Evolutionary conservation across 1,140 invertebrate species (phyloP), one percentile per base, ranked within the genome.

Genomic region (Lordiphosa stackelbergi): DNA sequence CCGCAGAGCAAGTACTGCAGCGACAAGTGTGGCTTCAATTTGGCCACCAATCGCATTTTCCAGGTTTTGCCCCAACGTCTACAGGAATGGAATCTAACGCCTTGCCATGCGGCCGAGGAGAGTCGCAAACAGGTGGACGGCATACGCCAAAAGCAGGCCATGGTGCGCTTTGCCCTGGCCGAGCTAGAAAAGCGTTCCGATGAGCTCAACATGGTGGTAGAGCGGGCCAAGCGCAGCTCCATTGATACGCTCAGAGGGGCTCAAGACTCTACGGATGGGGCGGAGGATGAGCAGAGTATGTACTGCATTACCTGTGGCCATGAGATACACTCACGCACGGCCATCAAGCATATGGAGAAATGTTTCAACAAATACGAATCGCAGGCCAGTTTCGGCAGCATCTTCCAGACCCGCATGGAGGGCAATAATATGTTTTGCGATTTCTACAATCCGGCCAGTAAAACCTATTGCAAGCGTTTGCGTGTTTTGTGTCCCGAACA

Each of bases 321-420:
- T 87, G 96, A 98, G 88, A 94, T 98, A 45, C 93, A 95, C 84
- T 94, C 94, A 1, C 90, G 93, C 34, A 95, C 93, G 1, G 96
- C 96, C 1, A 92, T 98, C 5, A 96, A 96, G 83, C 97, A 97
- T 73, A 96, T 97, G 94, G 96, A 97, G 88, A 96, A 96, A 78
- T 97, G 96, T 88, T 98, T 97, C 85, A 95, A 97, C 69, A 98
- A 98, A 91, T 97, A 97, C 88, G 98, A 99, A 87, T 97, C 96
- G 45, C 96, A 98, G 89, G 96, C 97, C 3, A 98, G 97, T 0
- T 99, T 98, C 88, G 97, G 96, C 10, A 98, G 96, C 10, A 93
- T 96, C 42, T 97, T 95, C 74, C 96, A 97, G 85, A 98, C 97
- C 0, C 91, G 95, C 42, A 97, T 98, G 66, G 97, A 98, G 88